Evolutionary conservation across 1,140 invertebrate species (phyloP), one percentile per base, ranked within the genome.

Genomic region (Plutomurus gul): DNA sequence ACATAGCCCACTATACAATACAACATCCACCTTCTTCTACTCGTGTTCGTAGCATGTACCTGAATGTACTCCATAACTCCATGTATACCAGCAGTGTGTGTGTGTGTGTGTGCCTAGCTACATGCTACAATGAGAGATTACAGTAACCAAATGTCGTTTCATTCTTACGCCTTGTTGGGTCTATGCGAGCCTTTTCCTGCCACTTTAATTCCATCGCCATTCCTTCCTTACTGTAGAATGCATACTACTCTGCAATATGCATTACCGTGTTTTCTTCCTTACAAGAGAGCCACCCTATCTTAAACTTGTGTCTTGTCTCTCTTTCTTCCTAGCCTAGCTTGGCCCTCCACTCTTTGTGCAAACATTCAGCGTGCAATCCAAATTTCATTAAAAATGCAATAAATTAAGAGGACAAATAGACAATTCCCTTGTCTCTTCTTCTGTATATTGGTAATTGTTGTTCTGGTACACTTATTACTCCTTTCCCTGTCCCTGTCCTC

Each of bases 301-400:
- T 10, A 43, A 43, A 46, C 70, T 20, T 27, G 37, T 40, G 37
- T 39, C 18, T 43, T 43, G 40, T 43, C 40, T n/a, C 18, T 37
- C 18, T 1, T 27, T 7, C 11, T 30, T 25, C 56, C 11, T 27
- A 65, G 5, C 36, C 25, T 43, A 3, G 1, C 18, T 22, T 25
- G 3, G 16, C 1, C 70, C 13, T 11, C 16, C 16, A 16, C n/a
- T 40, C 36, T 72, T 37, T 20, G n/a, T 72, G 30, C 37, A 30
- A 27, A 22, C 36, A 72, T n/a, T 40, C 40, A 40, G 18, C 70
- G 22, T 25, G 22, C 22, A 72, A 72, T 72, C 70, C 70, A 72
- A 72, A 72, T 72, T 72, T 72, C 70, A 72, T 72, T 72, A 72
- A 72, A 72, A 72, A 72, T 72, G 37, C 70, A 72, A 72, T 72